Conservation (phyloP, 2,888 invertebrate species). For the Tenodera sinensis region DNA sequence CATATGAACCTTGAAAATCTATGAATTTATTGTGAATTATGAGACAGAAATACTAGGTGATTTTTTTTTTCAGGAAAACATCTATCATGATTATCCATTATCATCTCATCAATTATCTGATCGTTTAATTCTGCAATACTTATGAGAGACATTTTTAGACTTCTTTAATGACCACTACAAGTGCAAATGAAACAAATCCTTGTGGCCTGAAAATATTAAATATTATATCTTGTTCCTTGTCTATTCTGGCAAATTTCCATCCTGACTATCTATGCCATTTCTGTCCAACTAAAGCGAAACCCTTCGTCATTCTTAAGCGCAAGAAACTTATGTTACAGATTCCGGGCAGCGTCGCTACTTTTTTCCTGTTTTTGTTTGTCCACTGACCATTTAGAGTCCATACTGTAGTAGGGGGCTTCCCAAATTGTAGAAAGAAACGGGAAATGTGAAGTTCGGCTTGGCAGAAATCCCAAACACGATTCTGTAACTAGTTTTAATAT, state of each 20-base stretch:
- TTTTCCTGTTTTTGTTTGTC: not conserved
- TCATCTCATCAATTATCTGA: no score
- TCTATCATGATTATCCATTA: no score
- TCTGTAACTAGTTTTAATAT: not conserved
- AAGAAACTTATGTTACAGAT: not conserved
- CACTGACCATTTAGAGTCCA: not conserved
- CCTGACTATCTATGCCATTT: not conserved
- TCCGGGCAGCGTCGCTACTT: not conserved
- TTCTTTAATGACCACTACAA: not conserved
- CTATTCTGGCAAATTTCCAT: not conserved
- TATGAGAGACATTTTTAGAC: no score
- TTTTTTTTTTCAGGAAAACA: no score
- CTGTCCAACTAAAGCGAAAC: not conserved
- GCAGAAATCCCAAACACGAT: not conserved
- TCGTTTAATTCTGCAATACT: no score
- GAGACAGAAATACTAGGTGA: no score
- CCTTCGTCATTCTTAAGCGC: not conserved
- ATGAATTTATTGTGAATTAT: no score
- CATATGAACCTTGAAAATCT: no score
- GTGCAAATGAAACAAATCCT: not conserved
- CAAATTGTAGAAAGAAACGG: not conserved
- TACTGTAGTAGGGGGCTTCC: not conserved
- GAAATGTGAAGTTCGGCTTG: not conserved
- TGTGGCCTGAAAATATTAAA: not conserved
- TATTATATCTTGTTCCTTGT: not conserved